Conservation (phyloP, 2,797 vertebrate genomes). For the Sebastes vulpes region DNA sequence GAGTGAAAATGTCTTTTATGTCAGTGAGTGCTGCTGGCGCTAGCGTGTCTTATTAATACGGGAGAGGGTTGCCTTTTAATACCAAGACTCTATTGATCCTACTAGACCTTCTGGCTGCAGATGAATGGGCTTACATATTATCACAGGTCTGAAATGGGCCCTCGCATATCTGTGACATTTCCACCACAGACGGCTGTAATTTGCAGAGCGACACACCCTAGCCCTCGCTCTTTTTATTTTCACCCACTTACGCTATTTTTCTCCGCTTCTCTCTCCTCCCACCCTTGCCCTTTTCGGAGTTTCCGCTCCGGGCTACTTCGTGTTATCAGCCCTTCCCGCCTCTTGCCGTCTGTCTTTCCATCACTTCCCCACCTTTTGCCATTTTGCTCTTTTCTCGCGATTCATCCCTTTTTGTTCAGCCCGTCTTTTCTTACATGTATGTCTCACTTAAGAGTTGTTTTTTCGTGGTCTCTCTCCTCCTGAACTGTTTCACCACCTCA, state of each 20-base stretch:
- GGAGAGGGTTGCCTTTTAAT: constrained; percentile 62
- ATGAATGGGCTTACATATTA: constrained; percentile 71
- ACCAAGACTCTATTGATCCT: constrained; percentile 68
- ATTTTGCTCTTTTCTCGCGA: constrained; percentile 36
- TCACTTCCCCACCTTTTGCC: constrained; percentile 30
- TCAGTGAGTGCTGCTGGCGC: constrained; percentile 33
- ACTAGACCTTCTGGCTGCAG: constrained; percentile 66
- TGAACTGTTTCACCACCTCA: not conserved
- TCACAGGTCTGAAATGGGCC: constrained; percentile 57
- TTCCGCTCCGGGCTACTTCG: constrained; percentile 52
- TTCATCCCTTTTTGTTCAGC: constrained; percentile 5
- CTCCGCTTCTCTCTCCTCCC: constrained; percentile 27
- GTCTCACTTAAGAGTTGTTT: constrained; percentile 15
- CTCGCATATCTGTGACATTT: constrained; percentile 79
- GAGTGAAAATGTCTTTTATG: constrained; percentile 53
- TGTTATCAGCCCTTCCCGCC: constrained; percentile 44
- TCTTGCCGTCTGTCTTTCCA: constrained; percentile 27
- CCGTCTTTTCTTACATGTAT: constrained; percentile 15
- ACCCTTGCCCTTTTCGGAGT: constrained; percentile 61
- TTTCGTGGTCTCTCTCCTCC: not conserved
- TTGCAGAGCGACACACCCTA: constrained; percentile 58
- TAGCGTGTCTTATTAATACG: constrained; percentile 71
- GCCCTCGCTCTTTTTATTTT: constrained; percentile 56
- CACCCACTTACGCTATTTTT: constrained; percentile 32
- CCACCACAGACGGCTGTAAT: constrained; percentile 66